phyloP scores from a whole-genome alignment of 2,888 invertebrate genomes.

The Cetonia aurata region DNA sequence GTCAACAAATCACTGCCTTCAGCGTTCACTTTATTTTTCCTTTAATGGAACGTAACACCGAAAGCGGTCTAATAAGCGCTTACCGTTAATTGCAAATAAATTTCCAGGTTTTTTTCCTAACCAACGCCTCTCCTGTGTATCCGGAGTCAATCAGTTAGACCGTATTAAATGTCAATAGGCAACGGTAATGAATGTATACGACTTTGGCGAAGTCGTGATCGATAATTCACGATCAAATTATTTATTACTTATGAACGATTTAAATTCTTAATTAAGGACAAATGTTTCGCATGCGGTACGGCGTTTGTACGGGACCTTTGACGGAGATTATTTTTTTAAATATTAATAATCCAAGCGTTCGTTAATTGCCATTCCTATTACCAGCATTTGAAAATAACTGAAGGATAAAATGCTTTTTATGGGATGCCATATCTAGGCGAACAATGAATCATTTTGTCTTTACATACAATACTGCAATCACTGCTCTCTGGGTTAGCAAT shows the following conservation, averaged over 20 bases:
- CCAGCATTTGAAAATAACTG: slow-evolving; percentile 1
- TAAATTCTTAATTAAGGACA: slow-evolving; percentile 48
- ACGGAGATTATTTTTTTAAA: slow-evolving; percentile 3
- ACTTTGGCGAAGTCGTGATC: slow-evolving; percentile 51
- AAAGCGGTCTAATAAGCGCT: slow-evolving; percentile 31
- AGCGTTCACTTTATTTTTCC: slow-evolving; percentile 14
- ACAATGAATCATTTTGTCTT: neutral
- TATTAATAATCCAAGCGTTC: slow-evolving; percentile 4
- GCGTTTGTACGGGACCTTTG: neutral
- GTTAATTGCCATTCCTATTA: neutral
- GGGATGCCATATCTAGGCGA: slow-evolving; percentile 8
- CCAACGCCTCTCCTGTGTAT: slow-evolving; percentile 47
- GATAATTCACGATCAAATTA: slow-evolving; percentile 52
- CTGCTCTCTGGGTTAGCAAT: too few species aligned
- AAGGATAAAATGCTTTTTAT: slow-evolving; percentile 20
- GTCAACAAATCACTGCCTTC: slow-evolving; percentile 9
- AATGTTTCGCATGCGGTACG: slow-evolving; percentile 5
- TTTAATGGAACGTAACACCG: slow-evolving; percentile 26
- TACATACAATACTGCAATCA: too few species aligned
- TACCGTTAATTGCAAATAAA: slow-evolving; percentile 39
- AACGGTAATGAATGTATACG: slow-evolving; percentile 52
- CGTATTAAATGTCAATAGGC: slow-evolving; percentile 52
- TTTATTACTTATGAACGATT: slow-evolving; percentile 52
- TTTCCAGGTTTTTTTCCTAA: slow-evolving; percentile 36
- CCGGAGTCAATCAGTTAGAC: slow-evolving; percentile 43